These are phyloP conservation scores for Calliopsis andreniformis DNA, from an alignment of 1,140 invertebrate genomes.

Conservation along the genomic window DNA sequence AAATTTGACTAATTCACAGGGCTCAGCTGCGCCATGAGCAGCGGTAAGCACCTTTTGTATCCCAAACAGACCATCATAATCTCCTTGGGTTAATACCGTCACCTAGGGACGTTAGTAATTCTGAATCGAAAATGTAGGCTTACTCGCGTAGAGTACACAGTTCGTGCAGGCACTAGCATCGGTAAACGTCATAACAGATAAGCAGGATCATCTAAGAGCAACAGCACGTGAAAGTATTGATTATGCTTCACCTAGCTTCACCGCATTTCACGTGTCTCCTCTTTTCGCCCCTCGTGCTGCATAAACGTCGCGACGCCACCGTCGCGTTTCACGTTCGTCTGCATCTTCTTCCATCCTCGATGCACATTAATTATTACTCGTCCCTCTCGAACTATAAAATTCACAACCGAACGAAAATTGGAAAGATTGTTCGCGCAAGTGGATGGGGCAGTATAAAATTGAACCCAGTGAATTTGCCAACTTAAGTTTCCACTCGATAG, in stretches of 20 bases:
- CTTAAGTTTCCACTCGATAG: no score
- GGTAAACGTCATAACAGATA: conserved; percentile 25
- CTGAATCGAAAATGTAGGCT: not conserved
- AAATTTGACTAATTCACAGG: no score
- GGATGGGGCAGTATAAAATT: no score
- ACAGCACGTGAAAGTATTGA: conserved; percentile 38
- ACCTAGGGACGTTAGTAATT: not conserved
- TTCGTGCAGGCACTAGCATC: conserved; percentile 1
- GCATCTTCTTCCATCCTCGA: not conserved
- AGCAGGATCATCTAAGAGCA: conserved; percentile 24
- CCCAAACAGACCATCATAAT: no score
- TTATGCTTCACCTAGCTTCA: conserved; percentile 34
- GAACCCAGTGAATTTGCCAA: no score
- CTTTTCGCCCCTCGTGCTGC: not conserved
- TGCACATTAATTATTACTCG: conserved; percentile 19
- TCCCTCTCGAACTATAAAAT: conserved; percentile 10
- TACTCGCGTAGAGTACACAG: not conserved
- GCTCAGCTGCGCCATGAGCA: no score
- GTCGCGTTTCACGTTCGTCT: not conserved
- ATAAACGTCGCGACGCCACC: conserved; percentile 5
- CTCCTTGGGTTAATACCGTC: not conserved
- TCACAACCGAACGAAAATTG: not conserved
- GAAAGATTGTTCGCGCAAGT: no score
- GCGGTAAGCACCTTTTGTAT: no score
- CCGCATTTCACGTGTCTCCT: conserved; percentile 18